These are phyloP conservation scores for Erethizon dorsatum DNA, from an alignment of 2,797 vertebrate species.

Conservation along the genomic window DNA sequence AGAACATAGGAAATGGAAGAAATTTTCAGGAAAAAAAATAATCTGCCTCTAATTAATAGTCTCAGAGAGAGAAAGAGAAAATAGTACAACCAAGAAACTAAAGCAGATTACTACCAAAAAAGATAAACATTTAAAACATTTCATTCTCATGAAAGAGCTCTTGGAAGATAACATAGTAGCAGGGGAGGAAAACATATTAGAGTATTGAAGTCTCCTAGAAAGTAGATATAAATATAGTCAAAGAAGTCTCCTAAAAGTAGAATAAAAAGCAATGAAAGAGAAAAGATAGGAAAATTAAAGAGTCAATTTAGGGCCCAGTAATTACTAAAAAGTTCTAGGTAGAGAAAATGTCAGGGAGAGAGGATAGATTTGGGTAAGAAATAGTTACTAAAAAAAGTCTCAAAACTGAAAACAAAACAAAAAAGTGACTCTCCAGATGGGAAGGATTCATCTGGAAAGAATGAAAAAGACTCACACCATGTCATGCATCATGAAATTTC, in stretches of 20 bases:
- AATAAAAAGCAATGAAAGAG: not conserved
- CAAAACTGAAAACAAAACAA: conserved; percentile 1
- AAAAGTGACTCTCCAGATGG: not conserved
- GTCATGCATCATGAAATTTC: not conserved
- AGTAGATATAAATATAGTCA: not conserved
- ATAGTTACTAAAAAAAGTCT: not conserved
- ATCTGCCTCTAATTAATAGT: not conserved
- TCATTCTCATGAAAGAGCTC: conserved; percentile 1
- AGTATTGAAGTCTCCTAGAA: not conserved
- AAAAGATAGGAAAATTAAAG: not conserved
- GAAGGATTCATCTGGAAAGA: conserved; percentile 11
- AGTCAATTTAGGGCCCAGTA: not conserved
- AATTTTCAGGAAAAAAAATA: not conserved
- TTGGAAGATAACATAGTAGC: not conserved
- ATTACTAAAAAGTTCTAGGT: conserved; percentile 40
- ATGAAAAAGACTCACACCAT: conserved; percentile 1
- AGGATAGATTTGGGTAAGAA: not conserved
- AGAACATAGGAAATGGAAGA: not conserved
- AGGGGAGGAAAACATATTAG: not conserved
- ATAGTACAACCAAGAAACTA: conserved; percentile 23
- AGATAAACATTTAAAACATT: not conserved
- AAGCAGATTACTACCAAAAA: not conserved
- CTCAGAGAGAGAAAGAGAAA: not conserved
- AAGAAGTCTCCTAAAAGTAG: conserved; percentile 18
- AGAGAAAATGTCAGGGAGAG: not conserved